Conservation (phyloP, 2,113 vertebrate species). For the Tenebrosternarchus preto region DNA sequence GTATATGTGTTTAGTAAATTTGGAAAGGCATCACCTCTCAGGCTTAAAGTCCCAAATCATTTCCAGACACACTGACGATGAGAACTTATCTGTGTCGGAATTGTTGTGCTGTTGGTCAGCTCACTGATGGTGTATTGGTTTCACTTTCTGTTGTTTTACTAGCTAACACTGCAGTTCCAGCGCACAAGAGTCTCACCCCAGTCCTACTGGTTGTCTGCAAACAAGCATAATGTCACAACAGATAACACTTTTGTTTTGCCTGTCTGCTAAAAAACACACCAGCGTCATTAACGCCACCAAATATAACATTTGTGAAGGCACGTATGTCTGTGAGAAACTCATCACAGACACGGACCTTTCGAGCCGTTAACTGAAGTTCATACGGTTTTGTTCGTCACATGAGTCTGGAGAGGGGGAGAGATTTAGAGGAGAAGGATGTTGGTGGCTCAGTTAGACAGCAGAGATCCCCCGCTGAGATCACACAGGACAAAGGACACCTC, state of each 20-base stretch:
- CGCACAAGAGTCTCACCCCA: background rate
- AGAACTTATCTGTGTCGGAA: background rate
- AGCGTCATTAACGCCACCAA: background rate
- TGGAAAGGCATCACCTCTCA: background rate
- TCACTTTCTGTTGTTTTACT: background rate
- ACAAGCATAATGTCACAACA: no score
- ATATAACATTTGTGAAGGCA: background rate
- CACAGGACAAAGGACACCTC: background rate
- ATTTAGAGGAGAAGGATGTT: background rate
- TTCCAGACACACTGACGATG: background rate
- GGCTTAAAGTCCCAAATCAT: slow-evolving; percentile 3
- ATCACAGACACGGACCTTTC: background rate
- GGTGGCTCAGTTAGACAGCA: background rate
- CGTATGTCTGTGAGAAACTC: background rate
- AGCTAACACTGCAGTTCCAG: background rate
- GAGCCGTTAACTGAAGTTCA: background rate
- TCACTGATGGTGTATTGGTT: background rate
- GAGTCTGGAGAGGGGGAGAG: background rate
- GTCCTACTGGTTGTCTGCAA: background rate
- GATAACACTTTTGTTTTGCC: no score
- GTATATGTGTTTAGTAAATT: slow-evolving; percentile 6
- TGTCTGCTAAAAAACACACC: no score
- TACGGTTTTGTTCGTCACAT: background rate
- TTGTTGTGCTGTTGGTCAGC: background rate
- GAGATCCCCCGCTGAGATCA: background rate